Conservation (phyloP, 2,113 vertebrate species). For the Deroptyus accipitrinus region DNA sequence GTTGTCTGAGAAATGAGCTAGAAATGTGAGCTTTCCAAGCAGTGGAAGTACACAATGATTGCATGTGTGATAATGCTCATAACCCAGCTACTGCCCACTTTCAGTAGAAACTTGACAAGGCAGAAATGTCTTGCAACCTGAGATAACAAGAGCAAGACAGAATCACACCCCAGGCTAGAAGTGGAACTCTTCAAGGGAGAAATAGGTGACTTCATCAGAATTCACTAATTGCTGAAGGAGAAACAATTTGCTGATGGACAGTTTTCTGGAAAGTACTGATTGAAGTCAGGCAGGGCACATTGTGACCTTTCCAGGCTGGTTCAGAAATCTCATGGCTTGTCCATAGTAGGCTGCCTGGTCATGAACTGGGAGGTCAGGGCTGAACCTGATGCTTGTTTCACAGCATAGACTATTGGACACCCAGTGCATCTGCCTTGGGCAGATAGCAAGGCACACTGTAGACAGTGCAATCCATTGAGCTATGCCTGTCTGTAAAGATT, state of each 20-base stretch:
- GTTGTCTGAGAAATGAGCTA: not conserved
- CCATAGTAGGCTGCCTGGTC: not conserved
- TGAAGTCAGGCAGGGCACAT: not conserved
- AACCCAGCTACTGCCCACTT: not conserved
- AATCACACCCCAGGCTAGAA: not conserved
- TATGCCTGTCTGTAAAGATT: not conserved
- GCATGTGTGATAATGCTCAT: not conserved
- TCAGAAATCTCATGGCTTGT: not conserved
- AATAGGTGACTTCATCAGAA: not conserved
- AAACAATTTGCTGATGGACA: not conserved
- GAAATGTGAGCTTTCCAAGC: not conserved
- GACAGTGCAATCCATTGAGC: not conserved
- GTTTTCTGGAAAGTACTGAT: not conserved
- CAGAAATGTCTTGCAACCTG: not conserved
- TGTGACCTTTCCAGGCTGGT: not conserved
- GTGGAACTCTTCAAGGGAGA: not conserved
- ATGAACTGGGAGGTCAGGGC: not conserved
- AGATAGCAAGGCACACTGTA: rapidly evolving
- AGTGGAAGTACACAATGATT: not conserved
- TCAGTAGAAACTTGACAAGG: not conserved
- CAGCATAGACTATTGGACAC: not conserved
- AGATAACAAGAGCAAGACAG: not conserved
- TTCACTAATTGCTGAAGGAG: not conserved
- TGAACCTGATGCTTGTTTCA: not conserved
- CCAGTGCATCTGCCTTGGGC: not conserved